These are phyloP conservation scores for Pristionchus entomophagus DNA, from an alignment of 2,888 invertebrate species.

Conservation along the genomic window DNA sequence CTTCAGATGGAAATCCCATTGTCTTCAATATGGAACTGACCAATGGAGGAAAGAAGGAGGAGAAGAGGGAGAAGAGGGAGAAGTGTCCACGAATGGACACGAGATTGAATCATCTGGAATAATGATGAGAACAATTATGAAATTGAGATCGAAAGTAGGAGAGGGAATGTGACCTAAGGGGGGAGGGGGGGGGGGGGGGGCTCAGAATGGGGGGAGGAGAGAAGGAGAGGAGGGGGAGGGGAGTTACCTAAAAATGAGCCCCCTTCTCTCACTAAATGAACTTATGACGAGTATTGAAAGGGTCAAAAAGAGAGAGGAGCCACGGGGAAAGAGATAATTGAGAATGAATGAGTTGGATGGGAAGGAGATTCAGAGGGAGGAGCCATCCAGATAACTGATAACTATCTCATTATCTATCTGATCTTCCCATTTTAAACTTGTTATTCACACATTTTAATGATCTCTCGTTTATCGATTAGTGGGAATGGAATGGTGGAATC, in stretches of 20 bases:
- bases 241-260: neutral
- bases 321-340: neutral
- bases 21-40: too few relatives aligned
- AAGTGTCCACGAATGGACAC: constrained; percentile 13
- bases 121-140: constrained; percentile 23
- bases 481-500: neutral
- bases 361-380: constrained; percentile 2
- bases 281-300: constrained; percentile 25
- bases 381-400: neutral
- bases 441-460: neutral
- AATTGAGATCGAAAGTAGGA: neutral
- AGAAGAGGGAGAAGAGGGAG: neutral
- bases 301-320: neutral
- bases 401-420: neutral
- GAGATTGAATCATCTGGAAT: constrained; percentile 10
- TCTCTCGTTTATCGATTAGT: constrained; percentile 18
- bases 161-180: constrained; percentile 1
- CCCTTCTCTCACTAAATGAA: neutral
- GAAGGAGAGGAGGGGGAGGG: neutral
- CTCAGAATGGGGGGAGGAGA: neutral
- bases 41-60: neutral
- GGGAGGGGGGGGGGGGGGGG: neutral
- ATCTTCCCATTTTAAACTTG: neutral
- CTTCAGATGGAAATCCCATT: too few relatives aligned
- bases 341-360: neutral